Conservation (phyloP, 1,140 invertebrate genomes). For the Chironomus tepperi region DNA sequence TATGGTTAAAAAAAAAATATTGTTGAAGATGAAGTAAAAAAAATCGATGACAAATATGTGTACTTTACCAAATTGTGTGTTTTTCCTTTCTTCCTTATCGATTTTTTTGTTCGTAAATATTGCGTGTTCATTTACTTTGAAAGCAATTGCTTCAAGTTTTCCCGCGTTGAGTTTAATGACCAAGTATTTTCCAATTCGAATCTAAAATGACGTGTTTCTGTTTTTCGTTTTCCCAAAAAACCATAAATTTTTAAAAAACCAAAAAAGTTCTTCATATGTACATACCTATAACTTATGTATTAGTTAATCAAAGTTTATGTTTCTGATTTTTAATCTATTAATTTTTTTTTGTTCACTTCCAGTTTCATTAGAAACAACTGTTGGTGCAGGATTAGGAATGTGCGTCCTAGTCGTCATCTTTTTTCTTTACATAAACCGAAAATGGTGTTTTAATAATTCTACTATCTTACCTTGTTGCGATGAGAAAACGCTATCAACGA, state of each 20-base stretch:
- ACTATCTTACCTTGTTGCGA: slow-evolving; percentile 51
- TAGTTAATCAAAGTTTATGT: no score
- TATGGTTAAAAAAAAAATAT: slow-evolving; percentile 5
- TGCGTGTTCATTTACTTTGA: background rate
- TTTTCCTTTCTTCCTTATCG: background rate
- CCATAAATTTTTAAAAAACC: slow-evolving; percentile 26
- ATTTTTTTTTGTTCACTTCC: no score
- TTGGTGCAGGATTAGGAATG: slow-evolving; percentile 66
- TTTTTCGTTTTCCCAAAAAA: no score
- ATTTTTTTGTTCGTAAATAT: background rate
- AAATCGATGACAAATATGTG: slow-evolving; percentile 6
- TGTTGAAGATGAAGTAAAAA: background rate
- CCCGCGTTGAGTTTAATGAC: background rate
- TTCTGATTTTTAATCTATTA: no score
- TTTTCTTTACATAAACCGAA: slow-evolving; percentile 70
- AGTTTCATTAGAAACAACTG: slow-evolving; percentile 69
- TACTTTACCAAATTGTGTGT: background rate
- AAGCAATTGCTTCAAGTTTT: background rate
- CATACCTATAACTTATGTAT: no score
- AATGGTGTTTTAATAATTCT: slow-evolving; percentile 60
- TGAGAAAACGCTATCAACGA: slow-evolving; percentile 43
- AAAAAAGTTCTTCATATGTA: no score
- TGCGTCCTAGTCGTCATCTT: slow-evolving; percentile 65
- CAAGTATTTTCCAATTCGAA: background rate
- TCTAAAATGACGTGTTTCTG: no score